These are phyloP conservation scores for Nymphalis urticae DNA, from an alignment of 2,888 invertebrate genomes.

Conservation along the genomic window DNA sequence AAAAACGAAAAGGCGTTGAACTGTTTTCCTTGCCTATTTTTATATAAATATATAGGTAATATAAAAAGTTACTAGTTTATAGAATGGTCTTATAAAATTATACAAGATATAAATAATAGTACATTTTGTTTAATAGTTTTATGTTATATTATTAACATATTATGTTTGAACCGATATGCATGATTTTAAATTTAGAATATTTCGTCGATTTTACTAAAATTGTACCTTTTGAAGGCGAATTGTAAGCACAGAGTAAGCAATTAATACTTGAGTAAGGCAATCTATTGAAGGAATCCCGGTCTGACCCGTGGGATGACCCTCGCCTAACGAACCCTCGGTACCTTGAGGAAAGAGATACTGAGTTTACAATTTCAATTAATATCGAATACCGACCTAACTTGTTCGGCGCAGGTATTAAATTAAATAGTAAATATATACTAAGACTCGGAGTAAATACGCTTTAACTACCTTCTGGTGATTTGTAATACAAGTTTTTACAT, in stretches of 20 bases:
- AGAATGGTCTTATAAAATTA: too few species aligned
- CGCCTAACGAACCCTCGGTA: conserved; percentile 60
- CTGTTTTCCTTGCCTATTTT: too few species aligned
- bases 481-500: too few species aligned
- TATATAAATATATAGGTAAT: too few species aligned
- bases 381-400: conserved; percentile 18
- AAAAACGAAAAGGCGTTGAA: too few species aligned
- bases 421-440: background rate
- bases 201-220: background rate
- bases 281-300: conserved; percentile 46
- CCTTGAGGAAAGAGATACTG: conserved; percentile 32
- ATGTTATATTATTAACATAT: too few species aligned
- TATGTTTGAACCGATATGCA: too few species aligned
- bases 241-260: conserved; percentile 47
- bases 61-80: too few species aligned
- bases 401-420: background rate
- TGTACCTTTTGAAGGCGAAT: conserved; percentile 14
- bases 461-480: too few species aligned
- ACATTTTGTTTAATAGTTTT: too few species aligned
- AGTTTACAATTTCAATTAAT: conserved; percentile 36
- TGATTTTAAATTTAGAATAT: background rate
- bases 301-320: conserved; percentile 71
- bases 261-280: conserved; percentile 56
- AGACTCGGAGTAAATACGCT: too few species aligned
- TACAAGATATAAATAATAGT: too few species aligned